Percentiles rank a stretch among this genome's conserved stretches.
Evolutionary conservation across 2,113 vertebrate species (phyloP).

Genomic region (Pituophis catenifer): DNA sequence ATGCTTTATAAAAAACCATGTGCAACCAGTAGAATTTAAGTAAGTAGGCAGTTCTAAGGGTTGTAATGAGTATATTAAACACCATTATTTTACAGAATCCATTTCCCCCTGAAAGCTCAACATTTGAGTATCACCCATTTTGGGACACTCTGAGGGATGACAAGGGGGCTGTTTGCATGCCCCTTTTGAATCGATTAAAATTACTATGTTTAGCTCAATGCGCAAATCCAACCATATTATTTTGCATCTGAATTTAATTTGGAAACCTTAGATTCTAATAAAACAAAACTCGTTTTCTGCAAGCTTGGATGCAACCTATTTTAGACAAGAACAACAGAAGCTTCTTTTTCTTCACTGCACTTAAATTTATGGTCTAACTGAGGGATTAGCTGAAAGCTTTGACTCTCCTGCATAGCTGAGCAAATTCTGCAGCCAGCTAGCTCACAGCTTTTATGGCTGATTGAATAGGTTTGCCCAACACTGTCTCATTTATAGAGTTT

Average conservation of each 20-base stretch:
- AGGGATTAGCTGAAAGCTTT: background rate
- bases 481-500: background rate
- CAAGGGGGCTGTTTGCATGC: background rate
- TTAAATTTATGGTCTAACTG: background rate
- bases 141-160: background rate
- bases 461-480: background rate
- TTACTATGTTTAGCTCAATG: background rate
- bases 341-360: background rate
- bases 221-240: background rate
- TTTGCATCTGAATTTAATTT: background rate
- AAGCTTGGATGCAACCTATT: background rate
- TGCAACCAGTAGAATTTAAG: background rate
- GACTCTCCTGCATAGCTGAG: background rate
- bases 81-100: background rate
- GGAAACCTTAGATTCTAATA: background rate
- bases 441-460: background rate
- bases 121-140: background rate
- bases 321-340: background rate
- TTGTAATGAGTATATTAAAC: background rate
- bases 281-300: background rate
- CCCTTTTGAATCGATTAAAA: background rate
- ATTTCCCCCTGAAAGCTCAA: background rate
- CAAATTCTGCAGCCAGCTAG: background rate
- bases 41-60: background rate
- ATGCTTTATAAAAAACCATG: background rate